Percentiles rank a stretch among this genome's conserved stretches.
phyloP scores from a whole-genome alignment of 37 sponge, comb jelly and placozoan species.

The Geodia barretti region DNA sequence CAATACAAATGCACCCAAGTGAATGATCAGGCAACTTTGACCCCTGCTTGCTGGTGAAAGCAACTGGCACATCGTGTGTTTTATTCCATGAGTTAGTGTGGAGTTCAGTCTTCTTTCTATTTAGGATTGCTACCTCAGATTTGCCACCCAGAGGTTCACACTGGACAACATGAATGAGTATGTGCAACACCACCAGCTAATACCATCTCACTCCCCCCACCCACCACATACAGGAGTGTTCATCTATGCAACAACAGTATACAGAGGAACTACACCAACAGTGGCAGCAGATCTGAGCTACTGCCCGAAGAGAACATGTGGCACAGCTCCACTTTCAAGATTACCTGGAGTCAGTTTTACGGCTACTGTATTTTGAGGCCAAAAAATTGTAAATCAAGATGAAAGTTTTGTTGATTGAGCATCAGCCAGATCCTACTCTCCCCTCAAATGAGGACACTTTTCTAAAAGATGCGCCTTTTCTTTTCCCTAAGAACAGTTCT shows the following conservation, averaged over 20 bases:
- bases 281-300: conserved; percentile 22
- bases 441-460: too few relatives aligned
- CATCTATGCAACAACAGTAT: conserved; percentile 96
- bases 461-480: too few relatives aligned
- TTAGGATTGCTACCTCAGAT: conserved; percentile 89
- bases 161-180: conserved; percentile 81
- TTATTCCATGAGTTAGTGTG: too few relatives aligned
- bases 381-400: too few relatives aligned
- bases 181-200: background rate
- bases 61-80: too few relatives aligned
- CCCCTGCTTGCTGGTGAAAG: background rate
- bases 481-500: too few relatives aligned
- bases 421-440: too few relatives aligned
- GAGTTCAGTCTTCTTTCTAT: background rate
- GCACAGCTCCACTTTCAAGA: conserved; percentile 80
- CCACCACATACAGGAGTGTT: conserved; percentile 60
- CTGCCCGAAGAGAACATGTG: conserved; percentile 96
- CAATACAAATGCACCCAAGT: too few relatives aligned
- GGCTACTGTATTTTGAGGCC: too few relatives aligned
- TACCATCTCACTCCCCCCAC: background rate
- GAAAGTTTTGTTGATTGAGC: too few relatives aligned
- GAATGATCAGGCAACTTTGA: too few relatives aligned
- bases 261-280: conserved; percentile 74
- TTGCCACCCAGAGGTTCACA: conserved; percentile 79
- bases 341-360: too few relatives aligned